Evolutionary conservation across 2,113 vertebrate species (phyloP).

Genomic region (Calonectris borealis): DNA sequence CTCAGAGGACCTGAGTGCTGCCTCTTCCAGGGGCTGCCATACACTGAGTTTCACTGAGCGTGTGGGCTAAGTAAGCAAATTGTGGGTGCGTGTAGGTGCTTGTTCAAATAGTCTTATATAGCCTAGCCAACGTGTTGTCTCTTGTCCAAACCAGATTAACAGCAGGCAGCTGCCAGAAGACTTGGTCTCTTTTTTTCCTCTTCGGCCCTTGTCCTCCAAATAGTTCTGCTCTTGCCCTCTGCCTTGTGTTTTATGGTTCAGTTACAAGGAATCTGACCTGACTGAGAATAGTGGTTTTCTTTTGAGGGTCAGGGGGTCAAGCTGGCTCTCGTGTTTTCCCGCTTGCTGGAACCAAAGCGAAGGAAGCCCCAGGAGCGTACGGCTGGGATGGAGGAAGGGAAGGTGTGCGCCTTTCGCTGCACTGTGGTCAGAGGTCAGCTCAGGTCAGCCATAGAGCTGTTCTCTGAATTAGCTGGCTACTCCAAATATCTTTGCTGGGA

Average conservation of each 20-base stretch:
- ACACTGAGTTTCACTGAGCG: no score
- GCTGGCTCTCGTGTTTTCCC: neutral
- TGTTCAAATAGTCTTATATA: neutral
- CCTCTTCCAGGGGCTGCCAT: neutral
- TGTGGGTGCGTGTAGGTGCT: no score
- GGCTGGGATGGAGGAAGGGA: neutral
- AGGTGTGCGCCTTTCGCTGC: neutral
- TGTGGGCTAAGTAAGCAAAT: neutral
- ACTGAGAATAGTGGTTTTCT: neutral
- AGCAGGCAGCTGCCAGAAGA: no score
- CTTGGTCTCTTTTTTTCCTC: neutral
- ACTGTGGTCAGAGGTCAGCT: no score
- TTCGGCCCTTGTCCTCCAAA: neutral
- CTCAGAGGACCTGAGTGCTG: neutral
- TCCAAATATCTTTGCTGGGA: neutral
- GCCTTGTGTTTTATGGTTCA: neutral
- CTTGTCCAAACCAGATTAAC: neutral
- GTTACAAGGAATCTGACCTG: neutral
- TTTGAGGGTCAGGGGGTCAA: neutral
- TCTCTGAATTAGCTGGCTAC: rapidly evolving
- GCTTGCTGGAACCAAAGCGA: neutral
- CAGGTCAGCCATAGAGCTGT: neutral
- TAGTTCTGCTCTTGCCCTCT: neutral
- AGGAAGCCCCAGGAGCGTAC: rapidly evolving
- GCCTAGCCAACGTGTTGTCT: no score